Evolutionary conservation across 2,888 invertebrate genomes (phyloP), one percentile per base, ranked within the genome.

Genomic region (Microplitis manilae): DNA sequence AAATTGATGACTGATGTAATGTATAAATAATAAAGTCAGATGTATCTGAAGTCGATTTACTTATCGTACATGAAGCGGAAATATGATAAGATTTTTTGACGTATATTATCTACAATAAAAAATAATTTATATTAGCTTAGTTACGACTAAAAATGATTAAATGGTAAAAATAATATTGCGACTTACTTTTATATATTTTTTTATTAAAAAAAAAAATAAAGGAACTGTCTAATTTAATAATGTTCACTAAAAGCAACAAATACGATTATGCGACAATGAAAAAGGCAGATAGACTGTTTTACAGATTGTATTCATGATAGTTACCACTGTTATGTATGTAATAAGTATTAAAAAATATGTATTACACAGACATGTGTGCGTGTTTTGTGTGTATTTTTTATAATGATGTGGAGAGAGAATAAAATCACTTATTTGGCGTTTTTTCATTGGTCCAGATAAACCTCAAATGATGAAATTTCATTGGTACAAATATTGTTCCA

Each of bases 371-470:
- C 17, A 59, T 59, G 9, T 40, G 20, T 72, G n/a, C 40, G n/a
- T 72, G n/a, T 30, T 4, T 9, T 30, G 7, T 9, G 13, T 50
- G 50, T 50, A 13, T 50, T 8, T 50, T 50, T 50, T 50, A 9
- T 13, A 13, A 9, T 2, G 50, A 50, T 50, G 13, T 13, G 13
- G 13, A 50, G 13, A 50, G 13, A 50, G 50, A 50, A n/a, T 67
- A 13, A 68, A 60, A 79, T 79, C 80, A 80, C 75, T 77, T 82
- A 84, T 84, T 81, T 83, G 84, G 83, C 84, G 80, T 79, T 77
- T 80, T 79, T 41, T 71, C 79, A 84, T 84, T 84, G 84, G 84
- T 59, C 50, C 50, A 50, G 50, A 50, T 50, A 8, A 50, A 50
- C 50, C 50, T 13, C 50, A 64, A 50, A 8, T 50, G 50, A 50